phyloP scores from a whole-genome alignment of 2,797 vertebrate species.

The Enteromius argenteus region DNA sequence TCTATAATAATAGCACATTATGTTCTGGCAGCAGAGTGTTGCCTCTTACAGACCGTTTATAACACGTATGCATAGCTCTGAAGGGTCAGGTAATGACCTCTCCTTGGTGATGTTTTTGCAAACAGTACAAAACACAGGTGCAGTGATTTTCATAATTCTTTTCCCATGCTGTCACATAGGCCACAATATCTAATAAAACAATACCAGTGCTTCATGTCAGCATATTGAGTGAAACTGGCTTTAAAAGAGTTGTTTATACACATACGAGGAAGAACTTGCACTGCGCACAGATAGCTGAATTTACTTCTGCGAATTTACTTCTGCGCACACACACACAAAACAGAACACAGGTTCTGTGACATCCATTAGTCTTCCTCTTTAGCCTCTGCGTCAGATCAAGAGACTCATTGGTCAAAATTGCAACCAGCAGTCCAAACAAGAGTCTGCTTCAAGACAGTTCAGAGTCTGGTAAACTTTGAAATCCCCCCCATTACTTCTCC shows the following conservation, averaged over 20 bases:
- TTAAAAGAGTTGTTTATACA: constrained; percentile 7
- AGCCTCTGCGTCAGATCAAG: constrained; percentile 83
- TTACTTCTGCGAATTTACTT: constrained; percentile 28
- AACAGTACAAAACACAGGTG: constrained; percentile 46
- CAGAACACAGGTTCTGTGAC: constrained; percentile 45
- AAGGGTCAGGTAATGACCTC: constrained; percentile 36
- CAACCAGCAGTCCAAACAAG: constrained; percentile 91
- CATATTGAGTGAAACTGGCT: neutral
- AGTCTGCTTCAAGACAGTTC: constrained; percentile 81
- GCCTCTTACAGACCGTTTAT: constrained; percentile 37
- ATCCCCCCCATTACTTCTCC: constrained; percentile 90
- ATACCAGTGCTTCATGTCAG: neutral
- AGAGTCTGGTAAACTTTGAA: constrained; percentile 89
- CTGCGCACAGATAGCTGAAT: constrained; percentile 11
- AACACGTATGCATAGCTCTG: constrained; percentile 21
- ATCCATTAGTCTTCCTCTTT: constrained; percentile 62
- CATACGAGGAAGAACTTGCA: neutral
- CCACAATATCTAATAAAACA: constrained; percentile 26
- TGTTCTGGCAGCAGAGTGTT: constrained; percentile 41
- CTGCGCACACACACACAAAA: constrained; percentile 21
- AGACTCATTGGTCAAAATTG: constrained; percentile 89
- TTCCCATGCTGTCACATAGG: neutral
- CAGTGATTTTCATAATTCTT: constrained; percentile 37
- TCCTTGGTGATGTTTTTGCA: constrained; percentile 46
- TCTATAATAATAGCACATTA: constrained; percentile 40